Conservation (phyloP, 2,797 vertebrate genomes). For the Champsocephalus esox region DNA sequence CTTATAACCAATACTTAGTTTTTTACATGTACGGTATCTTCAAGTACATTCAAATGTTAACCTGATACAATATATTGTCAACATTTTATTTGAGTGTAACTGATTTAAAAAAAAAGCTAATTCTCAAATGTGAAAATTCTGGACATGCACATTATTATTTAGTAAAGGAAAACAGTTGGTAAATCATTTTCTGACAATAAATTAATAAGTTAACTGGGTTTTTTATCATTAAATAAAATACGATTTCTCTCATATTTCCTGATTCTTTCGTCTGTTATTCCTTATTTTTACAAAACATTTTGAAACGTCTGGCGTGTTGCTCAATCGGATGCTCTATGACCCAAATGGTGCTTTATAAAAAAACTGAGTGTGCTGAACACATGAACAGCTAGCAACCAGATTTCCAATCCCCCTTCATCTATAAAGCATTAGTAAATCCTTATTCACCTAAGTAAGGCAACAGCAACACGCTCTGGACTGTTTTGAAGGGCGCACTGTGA, state of each 20-base stretch:
- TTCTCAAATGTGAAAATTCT: neutral
- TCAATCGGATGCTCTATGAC: neutral
- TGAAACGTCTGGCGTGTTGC: neutral
- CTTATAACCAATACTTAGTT: neutral
- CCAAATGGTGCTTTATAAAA: constrained; percentile 2
- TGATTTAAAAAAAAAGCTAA: neutral
- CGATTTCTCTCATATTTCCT: neutral
- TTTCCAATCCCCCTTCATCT: neutral
- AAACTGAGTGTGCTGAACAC: neutral
- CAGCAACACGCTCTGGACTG: neutral
- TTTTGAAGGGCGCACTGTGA: neutral
- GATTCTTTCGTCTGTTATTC: too few relatives aligned
- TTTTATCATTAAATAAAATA: neutral
- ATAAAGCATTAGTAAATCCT: neutral
- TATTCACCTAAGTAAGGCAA: neutral
- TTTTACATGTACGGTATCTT: neutral
- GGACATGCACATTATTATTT: neutral
- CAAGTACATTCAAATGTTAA: neutral
- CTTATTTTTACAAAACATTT: too few relatives aligned
- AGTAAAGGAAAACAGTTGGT: neutral
- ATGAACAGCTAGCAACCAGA: neutral
- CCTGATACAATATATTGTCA: too few relatives aligned
- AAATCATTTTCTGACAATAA: neutral
- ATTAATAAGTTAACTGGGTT: neutral
- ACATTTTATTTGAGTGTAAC: neutral